Conservation (phyloP, 2,797 vertebrate genomes). For the Linurgus olivaceus region DNA sequence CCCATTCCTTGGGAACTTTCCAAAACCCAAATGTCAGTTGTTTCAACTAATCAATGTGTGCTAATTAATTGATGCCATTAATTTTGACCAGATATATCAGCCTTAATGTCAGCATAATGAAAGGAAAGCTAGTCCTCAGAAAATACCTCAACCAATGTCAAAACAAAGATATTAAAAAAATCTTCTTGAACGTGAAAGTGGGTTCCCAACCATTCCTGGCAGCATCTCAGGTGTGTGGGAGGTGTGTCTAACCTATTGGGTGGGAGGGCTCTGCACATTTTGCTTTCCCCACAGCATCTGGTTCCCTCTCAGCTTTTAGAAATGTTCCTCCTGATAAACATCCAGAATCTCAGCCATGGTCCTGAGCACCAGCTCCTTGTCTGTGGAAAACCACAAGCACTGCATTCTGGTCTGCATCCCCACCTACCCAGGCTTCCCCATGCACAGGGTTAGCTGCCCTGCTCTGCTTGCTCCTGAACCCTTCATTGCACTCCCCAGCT, state of each 20-base stretch:
- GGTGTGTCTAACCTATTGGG: neutral
- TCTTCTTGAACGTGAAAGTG: neutral
- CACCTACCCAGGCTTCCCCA: fast-evolving
- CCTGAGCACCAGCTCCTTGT: neutral
- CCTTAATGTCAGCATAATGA: neutral
- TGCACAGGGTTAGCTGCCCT: neutral
- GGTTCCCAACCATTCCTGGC: neutral
- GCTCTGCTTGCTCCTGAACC: neutral
- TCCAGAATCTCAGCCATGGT: neutral
- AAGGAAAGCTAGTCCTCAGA: neutral
- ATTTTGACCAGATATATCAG: neutral
- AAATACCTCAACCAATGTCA: neutral
- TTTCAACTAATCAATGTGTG: neutral
- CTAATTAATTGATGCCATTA: neutral
- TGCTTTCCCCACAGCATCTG: neutral
- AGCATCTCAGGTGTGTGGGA: neutral
- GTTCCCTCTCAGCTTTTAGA: neutral
- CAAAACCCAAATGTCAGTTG: neutral
- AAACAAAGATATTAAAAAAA: fast-evolving
- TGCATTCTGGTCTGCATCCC: fast-evolving
- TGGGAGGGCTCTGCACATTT: neutral
- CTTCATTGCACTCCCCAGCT: neutral
- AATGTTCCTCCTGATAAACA: fast-evolving
- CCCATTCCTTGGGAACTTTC: neutral
- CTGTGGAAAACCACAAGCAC: neutral